Conservation (phyloP, 2,797 vertebrate species). For the Oreortyx pictus region DNA sequence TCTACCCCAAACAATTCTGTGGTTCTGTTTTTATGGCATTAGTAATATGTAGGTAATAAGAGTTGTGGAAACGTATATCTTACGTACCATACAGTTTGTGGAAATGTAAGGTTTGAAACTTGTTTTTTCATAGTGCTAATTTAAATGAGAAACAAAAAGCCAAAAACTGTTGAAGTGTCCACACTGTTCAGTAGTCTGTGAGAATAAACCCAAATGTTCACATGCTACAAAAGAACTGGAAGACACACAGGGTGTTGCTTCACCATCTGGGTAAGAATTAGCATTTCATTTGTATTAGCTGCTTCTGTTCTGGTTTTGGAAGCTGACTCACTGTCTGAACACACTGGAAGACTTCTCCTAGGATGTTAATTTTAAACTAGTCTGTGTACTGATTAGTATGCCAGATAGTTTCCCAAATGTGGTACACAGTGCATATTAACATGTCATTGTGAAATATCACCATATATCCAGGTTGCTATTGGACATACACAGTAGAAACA, state of each 20-base stretch:
- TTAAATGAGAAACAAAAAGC: not conserved
- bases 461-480: not conserved
- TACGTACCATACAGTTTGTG: not conserved
- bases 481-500: not conserved
- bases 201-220: constrained; percentile 59
- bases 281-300: constrained; percentile 77
- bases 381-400: constrained; percentile 39
- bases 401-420: constrained; percentile 31
- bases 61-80: not conserved
- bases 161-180: not conserved
- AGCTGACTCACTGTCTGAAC: constrained; percentile 72
- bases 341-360: constrained; percentile 56
- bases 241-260: constrained; percentile 55
- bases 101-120: constrained; percentile 40
- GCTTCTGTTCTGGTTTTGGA: constrained; percentile 72
- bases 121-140: constrained; percentile 36
- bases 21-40: constrained; percentile 29
- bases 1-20: too few species aligned
- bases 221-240: constrained; percentile 64
- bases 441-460: not conserved
- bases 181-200: constrained; percentile 25
- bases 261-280: constrained; percentile 75
- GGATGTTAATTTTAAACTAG: constrained; percentile 51
- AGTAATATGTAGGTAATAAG: not conserved
- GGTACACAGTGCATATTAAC: not conserved